Conservation (phyloP, 2,888 invertebrate species). For the Xylophagus ater region DNA sequence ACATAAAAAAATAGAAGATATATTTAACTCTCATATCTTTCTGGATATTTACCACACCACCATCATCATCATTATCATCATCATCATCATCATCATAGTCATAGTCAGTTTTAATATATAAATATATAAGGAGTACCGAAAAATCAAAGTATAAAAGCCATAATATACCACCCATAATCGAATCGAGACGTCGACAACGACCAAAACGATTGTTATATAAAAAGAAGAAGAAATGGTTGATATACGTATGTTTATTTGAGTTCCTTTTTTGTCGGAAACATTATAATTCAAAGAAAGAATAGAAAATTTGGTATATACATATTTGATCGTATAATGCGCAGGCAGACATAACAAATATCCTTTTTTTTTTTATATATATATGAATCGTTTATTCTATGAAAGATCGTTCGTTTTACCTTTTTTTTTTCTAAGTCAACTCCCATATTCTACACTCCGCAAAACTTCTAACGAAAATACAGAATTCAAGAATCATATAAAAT, state of each 20-base stretch:
- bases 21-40: too few relatives aligned
- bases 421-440: too few relatives aligned
- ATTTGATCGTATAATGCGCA: slow-evolving; percentile 1
- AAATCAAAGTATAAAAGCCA: not conserved
- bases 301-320: not conserved
- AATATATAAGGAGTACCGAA: not conserved
- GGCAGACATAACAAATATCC: slow-evolving; percentile 1
- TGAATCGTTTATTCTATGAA: not conserved
- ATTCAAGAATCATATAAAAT: too few relatives aligned
- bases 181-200: too few relatives aligned
- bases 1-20: too few relatives aligned
- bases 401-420: not conserved
- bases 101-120: not conserved
- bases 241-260: not conserved
- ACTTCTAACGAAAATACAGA: too few relatives aligned
- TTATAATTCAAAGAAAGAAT: not conserved
- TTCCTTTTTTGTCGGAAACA: not conserved
- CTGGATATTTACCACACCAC: not conserved
- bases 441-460: too few relatives aligned
- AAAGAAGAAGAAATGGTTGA: too few relatives aligned
- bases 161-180: too few relatives aligned
- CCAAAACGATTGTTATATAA: too few relatives aligned
- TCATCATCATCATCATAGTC: slow-evolving; percentile 2
- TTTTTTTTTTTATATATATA: not conserved
- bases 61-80: slow-evolving; percentile 2